A percentile compares a stretch with the other conserved stretches of the same genome.
Evolutionary conservation across 2,113 vertebrate genomes (phyloP).

Genomic region (Castor canadensis): DNA sequence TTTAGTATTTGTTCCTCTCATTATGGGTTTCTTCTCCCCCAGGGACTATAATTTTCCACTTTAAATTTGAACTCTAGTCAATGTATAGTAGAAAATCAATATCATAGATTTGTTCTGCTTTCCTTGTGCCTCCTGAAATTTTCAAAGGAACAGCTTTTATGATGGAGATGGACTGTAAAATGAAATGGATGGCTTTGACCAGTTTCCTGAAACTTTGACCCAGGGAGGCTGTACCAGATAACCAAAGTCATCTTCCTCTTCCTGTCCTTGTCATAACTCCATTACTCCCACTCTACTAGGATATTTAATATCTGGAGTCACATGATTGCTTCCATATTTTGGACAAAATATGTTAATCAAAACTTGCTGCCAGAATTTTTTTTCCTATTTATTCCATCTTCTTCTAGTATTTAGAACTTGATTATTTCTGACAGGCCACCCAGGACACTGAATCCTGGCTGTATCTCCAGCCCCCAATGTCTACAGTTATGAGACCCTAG

Average conservation of each 20-base stretch:
- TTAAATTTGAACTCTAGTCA: constrained; percentile 78
- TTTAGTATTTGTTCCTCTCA: constrained; percentile 59
- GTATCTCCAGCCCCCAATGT: too few species aligned
- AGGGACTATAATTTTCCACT: constrained; percentile 76
- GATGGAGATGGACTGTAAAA: constrained; percentile 60
- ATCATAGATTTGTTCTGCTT: constrained; percentile 71
- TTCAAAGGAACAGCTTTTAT: constrained; percentile 61
- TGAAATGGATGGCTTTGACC: constrained; percentile 33
- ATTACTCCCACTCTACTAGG: not conserved
- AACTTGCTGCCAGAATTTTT: not conserved
- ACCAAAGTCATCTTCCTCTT: too few species aligned
- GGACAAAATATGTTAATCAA: not conserved
- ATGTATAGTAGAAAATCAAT: constrained; percentile 77
- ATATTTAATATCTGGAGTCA: not conserved
- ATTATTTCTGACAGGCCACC: not conserved
- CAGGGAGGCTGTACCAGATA: not conserved
- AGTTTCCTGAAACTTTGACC: constrained; percentile 38
- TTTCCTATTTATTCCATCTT: not conserved
- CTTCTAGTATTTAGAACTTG: not conserved
- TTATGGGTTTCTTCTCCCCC: constrained; percentile 67
- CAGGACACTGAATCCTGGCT: too few species aligned
- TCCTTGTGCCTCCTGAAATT: constrained; percentile 66
- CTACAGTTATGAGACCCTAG: not conserved
- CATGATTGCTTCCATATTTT: not conserved
- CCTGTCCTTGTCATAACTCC: not conserved